Percentiles rank a stretch among this genome's conserved stretches.
Conservation (phyloP, 2,797 vertebrate genomes). For the Agapornis canus region DNA sequence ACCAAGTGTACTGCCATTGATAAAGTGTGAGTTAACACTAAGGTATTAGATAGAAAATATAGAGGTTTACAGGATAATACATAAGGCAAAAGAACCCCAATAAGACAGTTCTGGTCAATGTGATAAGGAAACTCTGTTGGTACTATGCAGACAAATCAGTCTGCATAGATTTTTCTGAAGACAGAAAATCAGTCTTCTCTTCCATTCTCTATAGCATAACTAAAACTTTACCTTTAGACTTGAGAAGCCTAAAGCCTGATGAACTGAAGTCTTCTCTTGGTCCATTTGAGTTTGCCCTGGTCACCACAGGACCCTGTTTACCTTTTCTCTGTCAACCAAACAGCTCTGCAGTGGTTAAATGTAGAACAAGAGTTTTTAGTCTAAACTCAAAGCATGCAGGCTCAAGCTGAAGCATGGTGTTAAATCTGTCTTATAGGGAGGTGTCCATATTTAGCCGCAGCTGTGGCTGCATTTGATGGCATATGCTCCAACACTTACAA, state of each 20-base stretch:
- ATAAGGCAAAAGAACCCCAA: background rate
- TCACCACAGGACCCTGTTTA: fast-evolving
- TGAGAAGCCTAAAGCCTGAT: background rate
- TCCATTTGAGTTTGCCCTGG: fast-evolving
- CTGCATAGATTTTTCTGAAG: background rate
- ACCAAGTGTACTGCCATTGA: background rate
- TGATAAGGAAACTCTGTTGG: background rate
- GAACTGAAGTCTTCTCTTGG: background rate
- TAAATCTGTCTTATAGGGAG: background rate
- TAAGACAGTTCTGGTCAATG: background rate
- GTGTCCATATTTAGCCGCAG: background rate
- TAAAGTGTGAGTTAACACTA: background rate
- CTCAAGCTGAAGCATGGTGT: background rate
- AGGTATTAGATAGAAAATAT: background rate
- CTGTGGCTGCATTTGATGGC: background rate
- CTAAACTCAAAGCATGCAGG: background rate
- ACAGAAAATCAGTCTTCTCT: background rate
- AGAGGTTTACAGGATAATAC: background rate
- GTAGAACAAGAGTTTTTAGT: background rate
- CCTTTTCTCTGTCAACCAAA: background rate
- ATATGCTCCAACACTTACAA: background rate
- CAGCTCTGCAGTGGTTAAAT: background rate
- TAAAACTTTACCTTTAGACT: background rate
- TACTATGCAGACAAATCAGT: background rate
- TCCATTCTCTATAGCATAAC: background rate